Evolutionary conservation across 1,140 invertebrate species (phyloP).

Genomic region (Ruditapes philippinarum): DNA sequence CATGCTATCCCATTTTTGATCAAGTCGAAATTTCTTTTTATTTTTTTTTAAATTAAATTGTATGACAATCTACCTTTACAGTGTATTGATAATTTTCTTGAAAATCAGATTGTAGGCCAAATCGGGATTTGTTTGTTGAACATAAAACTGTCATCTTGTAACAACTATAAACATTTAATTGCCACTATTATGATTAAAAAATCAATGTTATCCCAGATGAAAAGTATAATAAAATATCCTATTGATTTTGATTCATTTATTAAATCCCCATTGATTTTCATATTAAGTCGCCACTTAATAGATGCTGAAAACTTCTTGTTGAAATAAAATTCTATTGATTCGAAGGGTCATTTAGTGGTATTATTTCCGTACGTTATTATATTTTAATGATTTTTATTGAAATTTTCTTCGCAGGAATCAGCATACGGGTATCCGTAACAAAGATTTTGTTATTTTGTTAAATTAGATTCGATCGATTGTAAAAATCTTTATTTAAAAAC

Average conservation of each 20-base stretch:
- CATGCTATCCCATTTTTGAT: too few relatives aligned
- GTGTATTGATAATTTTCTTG: not conserved
- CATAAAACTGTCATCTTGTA: slow-evolving; percentile 50
- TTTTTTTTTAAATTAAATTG: too few relatives aligned
- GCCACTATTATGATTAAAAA: slow-evolving; percentile 63
- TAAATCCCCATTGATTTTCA: slow-evolving; percentile 68
- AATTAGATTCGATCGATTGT: slow-evolving; percentile 41
- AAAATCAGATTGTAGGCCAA: not conserved
- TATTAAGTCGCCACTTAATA: slow-evolving; percentile 39
- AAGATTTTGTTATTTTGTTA: not conserved
- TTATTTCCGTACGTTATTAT: slow-evolving; percentile 51
- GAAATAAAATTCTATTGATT: slow-evolving; percentile 66
- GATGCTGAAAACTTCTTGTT: slow-evolving; percentile 46
- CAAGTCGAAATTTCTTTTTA: too few relatives aligned
- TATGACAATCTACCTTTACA: not conserved
- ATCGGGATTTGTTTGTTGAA: slow-evolving; percentile 43
- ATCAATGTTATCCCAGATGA: slow-evolving; percentile 61
- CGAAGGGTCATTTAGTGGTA: slow-evolving; percentile 52
- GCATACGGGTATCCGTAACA: not conserved
- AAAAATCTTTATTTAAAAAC: slow-evolving; percentile 43
- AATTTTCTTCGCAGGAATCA: slow-evolving; percentile 19
- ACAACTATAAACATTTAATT: slow-evolving; percentile 67
- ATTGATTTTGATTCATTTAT: slow-evolving; percentile 69
- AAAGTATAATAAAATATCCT: slow-evolving; percentile 67
- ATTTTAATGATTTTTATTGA: slow-evolving; percentile 50